A percentile compares a stretch with the other conserved stretches of the same genome.
Evolutionary conservation across 2,888 invertebrate genomes (phyloP).

Genomic region (Drosophila nigritarsus): DNA sequence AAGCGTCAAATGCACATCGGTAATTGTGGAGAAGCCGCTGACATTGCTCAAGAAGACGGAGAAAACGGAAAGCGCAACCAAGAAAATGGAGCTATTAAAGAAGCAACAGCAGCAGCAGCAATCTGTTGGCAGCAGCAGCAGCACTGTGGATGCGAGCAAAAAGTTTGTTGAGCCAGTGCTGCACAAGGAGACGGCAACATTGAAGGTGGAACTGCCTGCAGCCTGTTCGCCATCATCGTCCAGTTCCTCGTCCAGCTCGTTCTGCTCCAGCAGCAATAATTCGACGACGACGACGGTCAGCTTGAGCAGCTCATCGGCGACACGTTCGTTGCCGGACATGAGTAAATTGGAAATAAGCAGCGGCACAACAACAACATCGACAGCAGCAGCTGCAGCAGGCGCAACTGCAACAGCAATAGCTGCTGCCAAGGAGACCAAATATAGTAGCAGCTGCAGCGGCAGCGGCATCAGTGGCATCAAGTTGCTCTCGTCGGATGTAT

Average conservation of each 20-base stretch:
- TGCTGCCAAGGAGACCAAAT: slow-evolving; percentile 28
- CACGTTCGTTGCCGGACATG: slow-evolving; percentile 81
- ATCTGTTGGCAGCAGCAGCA: slow-evolving; percentile 12
- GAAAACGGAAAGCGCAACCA: slow-evolving; percentile 16
- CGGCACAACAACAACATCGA: slow-evolving; percentile 35
- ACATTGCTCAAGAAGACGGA: slow-evolving; percentile 45
- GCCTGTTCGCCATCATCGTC: slow-evolving; percentile 78
- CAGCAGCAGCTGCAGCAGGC: slow-evolving; percentile 8
- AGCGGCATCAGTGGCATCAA: slow-evolving; percentile 37
- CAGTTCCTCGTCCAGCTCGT: slow-evolving; percentile 79
- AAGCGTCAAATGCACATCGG: slow-evolving; percentile 70
- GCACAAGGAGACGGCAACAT: slow-evolving; percentile 69
- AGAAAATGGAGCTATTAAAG: slow-evolving; percentile 40
- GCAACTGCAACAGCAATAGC: slow-evolving; percentile 1
- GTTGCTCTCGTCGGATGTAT: slow-evolving; percentile 87
- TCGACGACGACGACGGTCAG: slow-evolving; percentile 51
- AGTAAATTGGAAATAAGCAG: slow-evolving; percentile 82
- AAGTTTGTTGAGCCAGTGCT: slow-evolving; percentile 72
- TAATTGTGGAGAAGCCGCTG: slow-evolving; percentile 79
- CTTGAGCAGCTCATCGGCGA: slow-evolving; percentile 68
- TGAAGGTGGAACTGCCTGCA: slow-evolving; percentile 74
- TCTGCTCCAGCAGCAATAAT: slow-evolving; percentile 67
- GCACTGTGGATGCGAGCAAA: slow-evolving; percentile 32
- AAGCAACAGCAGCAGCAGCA: slow-evolving; percentile 33
- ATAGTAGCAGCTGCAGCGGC: slow-evolving; percentile 36